Evolutionary conservation across 2,888 invertebrate genomes (phyloP), one percentile per base, ranked within the genome.

Genomic region (Lathronympha strigana): DNA sequence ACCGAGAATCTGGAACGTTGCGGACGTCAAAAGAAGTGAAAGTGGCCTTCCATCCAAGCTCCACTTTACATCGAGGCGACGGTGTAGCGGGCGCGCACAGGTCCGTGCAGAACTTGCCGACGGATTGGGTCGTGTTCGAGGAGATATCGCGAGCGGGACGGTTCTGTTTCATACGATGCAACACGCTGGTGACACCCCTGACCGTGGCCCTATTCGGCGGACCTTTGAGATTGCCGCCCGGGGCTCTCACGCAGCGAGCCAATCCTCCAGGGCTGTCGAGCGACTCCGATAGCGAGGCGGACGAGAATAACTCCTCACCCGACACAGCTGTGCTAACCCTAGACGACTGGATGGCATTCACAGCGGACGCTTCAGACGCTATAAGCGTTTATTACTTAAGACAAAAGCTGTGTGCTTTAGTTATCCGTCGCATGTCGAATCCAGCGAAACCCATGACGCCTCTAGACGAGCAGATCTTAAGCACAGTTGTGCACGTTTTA

Each of bases 91-190:
- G 83, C 0, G 81, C 87, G 0, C 81, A 79, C 63, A 83, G 80
- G 25, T 83, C 86, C 0, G 83, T 92, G 0, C 83, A 81, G 8
- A 80, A 73, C n/a, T 69, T 96, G 55, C 95, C 95, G 0, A 94
- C 95, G 11, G 96, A 97, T 75, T 98, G 98, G 98, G 86, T 98
- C 15, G 92, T 97, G 11, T 98, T 95, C 78, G 97, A 97, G 78
- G 98, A 98, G 83, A 95, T 98, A 85, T 95, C 95, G 0, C 94
- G 96, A 49, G 92, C 94, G 0, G 94, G 95, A 0, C 91, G 94
- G 17, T 91, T 94, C 60, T 95, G 96, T 67, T 94, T 95, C 77
- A 94, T 97, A 1, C 94, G 95, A 49, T 96, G 96, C 71, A 96
- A 95, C 67, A 98, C 98, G 0, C 84, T 96, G 6, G 94, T 98